A percentile compares a stretch with the other conserved stretches of the same genome.
Conservation (phyloP, 92 coral and sea anemone genomes). For the Epizoanthus illoricatus region DNA sequence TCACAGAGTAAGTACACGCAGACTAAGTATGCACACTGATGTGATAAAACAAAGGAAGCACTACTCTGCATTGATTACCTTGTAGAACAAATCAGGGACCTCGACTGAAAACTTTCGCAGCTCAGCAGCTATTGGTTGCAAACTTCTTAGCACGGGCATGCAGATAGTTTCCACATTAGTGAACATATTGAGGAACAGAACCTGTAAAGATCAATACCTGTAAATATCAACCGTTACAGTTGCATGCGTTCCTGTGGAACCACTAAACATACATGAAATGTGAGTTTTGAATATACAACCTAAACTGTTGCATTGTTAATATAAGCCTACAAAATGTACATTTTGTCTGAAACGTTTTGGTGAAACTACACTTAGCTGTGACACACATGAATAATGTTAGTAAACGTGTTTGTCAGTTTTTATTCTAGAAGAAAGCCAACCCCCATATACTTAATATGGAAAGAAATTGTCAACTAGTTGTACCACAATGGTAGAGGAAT, state of each 20-base stretch:
- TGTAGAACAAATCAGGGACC: conserved; percentile 84
- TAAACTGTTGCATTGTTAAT: no score
- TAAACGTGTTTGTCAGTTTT: no score
- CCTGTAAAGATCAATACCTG: conserved; percentile 44
- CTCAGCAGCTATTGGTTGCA: conserved; percentile 87
- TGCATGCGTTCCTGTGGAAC: background rate
- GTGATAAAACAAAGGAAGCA: background rate
- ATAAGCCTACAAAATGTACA: no score
- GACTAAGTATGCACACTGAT: background rate
- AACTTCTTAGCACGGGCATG: conserved; percentile 80
- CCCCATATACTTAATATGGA: no score
- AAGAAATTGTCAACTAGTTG: no score
- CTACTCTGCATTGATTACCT: conserved; percentile 51
- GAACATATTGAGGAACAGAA: conserved; percentile 87
- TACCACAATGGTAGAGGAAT: no score
- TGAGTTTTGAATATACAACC: no score
- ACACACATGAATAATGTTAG: no score
- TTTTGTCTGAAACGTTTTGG: no score
- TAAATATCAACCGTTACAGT: background rate
- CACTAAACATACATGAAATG: background rate
- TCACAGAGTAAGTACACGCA: background rate
- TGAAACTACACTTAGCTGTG: no score
- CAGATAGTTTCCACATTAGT: conserved; percentile 81
- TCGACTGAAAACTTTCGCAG: conserved; percentile 80
- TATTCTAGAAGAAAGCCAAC: no score